These are phyloP conservation scores for Sebastes goodei DNA, from an alignment of 2,797 vertebrate genomes.

Conservation along the genomic window DNA sequence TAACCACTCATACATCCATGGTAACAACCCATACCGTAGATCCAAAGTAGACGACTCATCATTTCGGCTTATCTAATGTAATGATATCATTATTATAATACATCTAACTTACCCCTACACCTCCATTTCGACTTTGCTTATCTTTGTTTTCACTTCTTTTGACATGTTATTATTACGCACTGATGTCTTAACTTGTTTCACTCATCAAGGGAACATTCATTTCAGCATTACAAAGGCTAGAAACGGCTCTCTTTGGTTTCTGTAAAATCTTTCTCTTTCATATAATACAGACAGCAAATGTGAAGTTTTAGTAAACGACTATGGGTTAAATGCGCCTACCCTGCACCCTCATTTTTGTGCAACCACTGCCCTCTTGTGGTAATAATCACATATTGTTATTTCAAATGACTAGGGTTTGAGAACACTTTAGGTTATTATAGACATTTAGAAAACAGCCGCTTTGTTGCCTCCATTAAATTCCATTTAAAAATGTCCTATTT, in stretches of 20 bases:
- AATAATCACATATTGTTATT: not conserved
- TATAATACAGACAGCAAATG: not conserved
- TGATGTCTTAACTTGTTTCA: not conserved
- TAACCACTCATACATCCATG: too few relatives aligned
- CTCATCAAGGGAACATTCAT: rapidly evolving
- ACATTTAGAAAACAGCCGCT: not conserved
- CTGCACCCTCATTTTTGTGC: not conserved
- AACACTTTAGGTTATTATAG: not conserved
- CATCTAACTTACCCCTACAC: too few relatives aligned
- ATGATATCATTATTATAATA: not conserved
- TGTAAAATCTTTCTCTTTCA: not conserved
- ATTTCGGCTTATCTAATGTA: not conserved
- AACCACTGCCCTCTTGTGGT: conserved; percentile 43
- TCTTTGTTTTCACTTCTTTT: not conserved
- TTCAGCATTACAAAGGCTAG: not conserved
- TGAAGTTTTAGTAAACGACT: not conserved
- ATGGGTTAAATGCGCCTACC: not conserved
- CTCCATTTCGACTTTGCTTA: too few relatives aligned
- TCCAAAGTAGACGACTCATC: rapidly evolving
- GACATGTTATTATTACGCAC: not conserved
- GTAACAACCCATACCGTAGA: rapidly evolving
- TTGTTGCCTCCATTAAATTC: not conserved
- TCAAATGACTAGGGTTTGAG: not conserved
- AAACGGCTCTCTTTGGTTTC: not conserved
- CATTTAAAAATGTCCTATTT: not conserved